phyloP scores from a whole-genome alignment of 2,797 vertebrate species.

The Taenioides sp. region DNA sequence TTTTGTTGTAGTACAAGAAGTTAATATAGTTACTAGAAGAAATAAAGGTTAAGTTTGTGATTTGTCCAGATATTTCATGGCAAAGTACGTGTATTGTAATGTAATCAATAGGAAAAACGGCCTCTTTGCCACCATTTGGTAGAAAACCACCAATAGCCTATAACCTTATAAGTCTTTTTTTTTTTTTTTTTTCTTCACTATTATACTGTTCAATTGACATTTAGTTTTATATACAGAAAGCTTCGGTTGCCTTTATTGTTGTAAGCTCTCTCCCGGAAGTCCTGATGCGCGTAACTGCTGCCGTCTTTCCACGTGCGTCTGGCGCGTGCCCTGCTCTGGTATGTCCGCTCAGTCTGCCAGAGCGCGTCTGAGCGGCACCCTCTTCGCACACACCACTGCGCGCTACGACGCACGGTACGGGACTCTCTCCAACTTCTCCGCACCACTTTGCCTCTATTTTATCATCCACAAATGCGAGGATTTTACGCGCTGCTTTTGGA shows the following conservation, averaged over 20 bases:
- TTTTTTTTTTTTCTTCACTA: too few relatives aligned
- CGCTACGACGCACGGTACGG: slow-evolving; percentile 24
- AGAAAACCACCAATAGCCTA: too few relatives aligned
- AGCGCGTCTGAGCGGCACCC: slow-evolving; percentile 42
- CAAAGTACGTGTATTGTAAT: too few relatives aligned
- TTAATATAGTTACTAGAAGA: too few relatives aligned
- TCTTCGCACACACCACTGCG: slow-evolving; percentile 29
- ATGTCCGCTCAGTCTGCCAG: slow-evolving; percentile 55
- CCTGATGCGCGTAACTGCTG: fast-evolving
- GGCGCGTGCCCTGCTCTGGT: slow-evolving; percentile 48
- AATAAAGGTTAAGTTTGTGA: too few relatives aligned
- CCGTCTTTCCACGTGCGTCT: slow-evolving; percentile 33
- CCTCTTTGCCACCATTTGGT: too few relatives aligned
- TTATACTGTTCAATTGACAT: too few relatives aligned
- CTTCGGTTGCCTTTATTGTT: neutral
- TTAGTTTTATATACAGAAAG: too few relatives aligned
- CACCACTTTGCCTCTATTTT: slow-evolving; percentile 16
- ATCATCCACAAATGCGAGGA: slow-evolving; percentile 51
- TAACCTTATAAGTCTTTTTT: too few relatives aligned
- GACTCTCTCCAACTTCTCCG: slow-evolving; percentile 32
- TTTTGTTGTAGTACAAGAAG: too few relatives aligned
- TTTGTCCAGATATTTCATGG: too few relatives aligned
- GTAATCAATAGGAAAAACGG: too few relatives aligned
- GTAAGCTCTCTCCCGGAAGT: slow-evolving; percentile 35
- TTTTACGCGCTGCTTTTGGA: slow-evolving; percentile 6